Base-by-base conservation (phyloP, 2,888 invertebrate species). In the Cabera pusaria region DNA sequence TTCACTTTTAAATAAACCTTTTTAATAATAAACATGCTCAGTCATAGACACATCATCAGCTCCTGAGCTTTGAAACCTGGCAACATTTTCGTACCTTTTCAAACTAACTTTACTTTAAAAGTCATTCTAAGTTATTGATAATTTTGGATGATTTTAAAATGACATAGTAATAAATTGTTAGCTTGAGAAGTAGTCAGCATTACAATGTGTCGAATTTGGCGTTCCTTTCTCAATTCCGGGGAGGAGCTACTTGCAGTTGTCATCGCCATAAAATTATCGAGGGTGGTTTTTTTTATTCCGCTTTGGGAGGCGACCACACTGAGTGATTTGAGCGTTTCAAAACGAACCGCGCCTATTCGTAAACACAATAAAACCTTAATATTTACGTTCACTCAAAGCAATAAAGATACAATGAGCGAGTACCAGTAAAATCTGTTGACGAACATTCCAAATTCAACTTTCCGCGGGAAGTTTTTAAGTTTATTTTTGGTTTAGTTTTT, bases 331-430 rank as follows among this genome's bases (percentile, higher is more conserved):
- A 37, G 63, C 64, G 52, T 54, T 54, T 72, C 70, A 70, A 71
- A 70, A 51, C 51, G 65, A 59, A 66, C 73, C 74, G 72, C 67
- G 65, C 71, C 80, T 76, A 77, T 81, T 69, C 70, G 78, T 81
- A 84, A 86, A 87, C 76, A 86, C 72, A 85, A 87, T 86, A 85
- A 86, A 87, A 81, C 69, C 43, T 71, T 75, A 70, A 79, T 86
- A 87, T 86, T 86, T 82, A 86, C 79, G 77, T 69, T 80, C 66
- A 70, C 77, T 78, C 64, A 61, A 55, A 73, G 74, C 76, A 78
- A 83, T 85, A 82, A 81, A 84, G 68, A 72, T 72, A 80, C 81
- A 83, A 83, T 81, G 72, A 80, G 72, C 65, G 59, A 75, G 77
- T 79, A 78, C 76, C 65, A 54, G 72, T 78, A 72, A 78, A 77